Evolutionary conservation across 1,140 invertebrate genomes (phyloP).

Genomic region (Oppia nitens): DNA sequence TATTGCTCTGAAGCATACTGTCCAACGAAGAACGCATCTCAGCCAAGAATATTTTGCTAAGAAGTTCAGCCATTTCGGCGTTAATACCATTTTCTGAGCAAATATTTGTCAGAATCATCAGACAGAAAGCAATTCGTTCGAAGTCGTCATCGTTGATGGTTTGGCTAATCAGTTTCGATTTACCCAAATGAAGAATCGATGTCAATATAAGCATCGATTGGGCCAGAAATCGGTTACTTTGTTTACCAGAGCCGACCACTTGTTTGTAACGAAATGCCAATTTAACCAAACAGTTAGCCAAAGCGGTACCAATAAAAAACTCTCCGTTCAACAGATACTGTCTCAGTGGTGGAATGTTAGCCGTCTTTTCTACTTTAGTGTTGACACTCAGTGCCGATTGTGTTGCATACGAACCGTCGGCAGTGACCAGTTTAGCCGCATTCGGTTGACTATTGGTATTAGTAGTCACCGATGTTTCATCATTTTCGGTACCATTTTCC

Average conservation of each 20-base stretch:
- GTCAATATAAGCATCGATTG: slow-evolving; percentile 76
- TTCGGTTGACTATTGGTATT: slow-evolving; percentile 23
- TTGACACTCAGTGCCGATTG: slow-evolving; percentile 85
- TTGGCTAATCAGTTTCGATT: slow-evolving; percentile 40
- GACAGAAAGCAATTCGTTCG: slow-evolving; percentile 71
- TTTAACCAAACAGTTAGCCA: slow-evolving; percentile 80
- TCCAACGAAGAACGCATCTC: slow-evolving; percentile 15
- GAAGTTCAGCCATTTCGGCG: not conserved
- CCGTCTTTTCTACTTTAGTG: slow-evolving; percentile 22
- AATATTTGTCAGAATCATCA: slow-evolving; percentile 28
- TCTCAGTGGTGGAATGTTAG: slow-evolving; percentile 52
- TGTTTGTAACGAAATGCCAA: slow-evolving; percentile 55
- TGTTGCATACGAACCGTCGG: slow-evolving; percentile 95
- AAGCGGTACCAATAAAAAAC: slow-evolving; percentile 82
- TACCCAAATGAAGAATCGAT: slow-evolving; percentile 66
- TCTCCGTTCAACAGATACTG: slow-evolving; percentile 84
- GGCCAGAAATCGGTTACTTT: slow-evolving; percentile 43
- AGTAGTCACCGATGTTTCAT: slow-evolving; percentile 22
- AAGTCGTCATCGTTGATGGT: slow-evolving; percentile 86
- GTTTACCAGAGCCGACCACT: slow-evolving; percentile 17
- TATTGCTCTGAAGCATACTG: slow-evolving; percentile 13
- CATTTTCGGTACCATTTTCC: slow-evolving; percentile 38
- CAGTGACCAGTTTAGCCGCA: slow-evolving; percentile 55
- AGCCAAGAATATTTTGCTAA: slow-evolving; percentile 9
- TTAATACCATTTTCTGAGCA: not conserved